Evolutionary conservation across 2,888 invertebrate genomes (phyloP).

Genomic region (Leptopilina syphax): DNA sequence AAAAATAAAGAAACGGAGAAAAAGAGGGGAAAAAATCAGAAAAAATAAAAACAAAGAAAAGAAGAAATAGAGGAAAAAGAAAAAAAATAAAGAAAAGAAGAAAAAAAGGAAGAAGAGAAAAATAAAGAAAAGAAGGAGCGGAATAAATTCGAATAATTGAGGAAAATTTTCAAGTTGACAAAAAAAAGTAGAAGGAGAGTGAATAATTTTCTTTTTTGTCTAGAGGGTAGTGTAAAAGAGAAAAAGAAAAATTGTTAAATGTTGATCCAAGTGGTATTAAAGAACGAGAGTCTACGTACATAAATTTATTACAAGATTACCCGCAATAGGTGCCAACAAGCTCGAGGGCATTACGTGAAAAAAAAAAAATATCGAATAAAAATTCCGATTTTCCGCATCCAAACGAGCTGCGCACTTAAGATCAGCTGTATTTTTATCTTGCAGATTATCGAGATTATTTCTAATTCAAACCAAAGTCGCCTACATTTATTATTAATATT

Average conservation of each 20-base stretch:
- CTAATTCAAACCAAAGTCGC: background rate
- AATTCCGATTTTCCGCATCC: background rate
- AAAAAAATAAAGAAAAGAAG: background rate
- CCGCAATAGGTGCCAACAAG: conserved; percentile 47
- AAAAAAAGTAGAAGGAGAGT: background rate
- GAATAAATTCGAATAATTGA: background rate
- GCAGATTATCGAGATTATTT: background rate
- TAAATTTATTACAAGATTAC: conserved; percentile 65
- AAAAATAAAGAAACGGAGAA: too few relatives aligned
- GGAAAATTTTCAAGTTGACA: background rate
- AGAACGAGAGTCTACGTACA: conserved; percentile 64
- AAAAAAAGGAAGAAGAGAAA: background rate
- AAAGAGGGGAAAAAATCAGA: background rate
- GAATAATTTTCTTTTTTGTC: background rate
- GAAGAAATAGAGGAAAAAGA: too few relatives aligned
- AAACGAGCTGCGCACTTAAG: conserved; percentile 17
- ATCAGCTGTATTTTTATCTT: background rate
- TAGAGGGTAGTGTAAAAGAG: conserved; percentile 63
- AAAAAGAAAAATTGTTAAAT: conserved; percentile 55
- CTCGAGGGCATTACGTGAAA: conserved; percentile 12
- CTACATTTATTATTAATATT: too few relatives aligned
- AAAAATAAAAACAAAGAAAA: background rate
- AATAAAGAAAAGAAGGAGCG: background rate
- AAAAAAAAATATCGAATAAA: conserved; percentile 14
- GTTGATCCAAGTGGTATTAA: conserved; percentile 48